Evolutionary conservation across 2,888 invertebrate genomes (phyloP).

Genomic region (Rhagonycha fulva): DNA sequence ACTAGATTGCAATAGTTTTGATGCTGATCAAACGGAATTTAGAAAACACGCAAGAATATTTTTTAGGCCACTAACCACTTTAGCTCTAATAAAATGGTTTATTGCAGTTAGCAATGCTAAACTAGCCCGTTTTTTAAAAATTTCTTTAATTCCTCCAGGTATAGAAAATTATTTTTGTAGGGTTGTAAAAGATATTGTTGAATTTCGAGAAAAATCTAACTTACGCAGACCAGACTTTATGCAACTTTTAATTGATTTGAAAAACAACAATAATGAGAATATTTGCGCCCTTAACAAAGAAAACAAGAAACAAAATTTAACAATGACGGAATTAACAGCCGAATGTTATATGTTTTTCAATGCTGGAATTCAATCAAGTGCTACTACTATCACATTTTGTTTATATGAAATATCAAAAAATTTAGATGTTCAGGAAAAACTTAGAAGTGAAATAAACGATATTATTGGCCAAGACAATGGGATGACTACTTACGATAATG

Average conservation of each 20-base stretch:
- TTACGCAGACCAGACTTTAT: neutral
- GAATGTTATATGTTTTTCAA: neutral
- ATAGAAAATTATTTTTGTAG: too few relatives aligned
- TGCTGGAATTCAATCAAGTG: neutral
- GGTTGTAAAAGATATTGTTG: too few relatives aligned
- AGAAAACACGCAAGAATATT: neutral
- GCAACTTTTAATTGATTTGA: neutral
- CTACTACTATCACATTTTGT: neutral
- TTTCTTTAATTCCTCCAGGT: too few relatives aligned
- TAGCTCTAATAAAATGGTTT: neutral
- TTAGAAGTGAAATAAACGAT: neutral
- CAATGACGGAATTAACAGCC: neutral
- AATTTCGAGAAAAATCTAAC: neutral
- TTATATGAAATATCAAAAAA: neutral
- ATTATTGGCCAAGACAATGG: neutral
- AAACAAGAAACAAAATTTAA: neutral
- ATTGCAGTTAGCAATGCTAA: too few relatives aligned
- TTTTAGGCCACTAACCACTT: neutral
- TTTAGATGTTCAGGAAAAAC: neutral
- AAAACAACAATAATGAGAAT: neutral
- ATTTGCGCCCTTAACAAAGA: neutral
- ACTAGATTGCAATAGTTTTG: neutral
- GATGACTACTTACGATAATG: neutral
- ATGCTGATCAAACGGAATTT: neutral
- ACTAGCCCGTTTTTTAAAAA: too few relatives aligned